phyloP scores from a whole-genome alignment of 1,140 invertebrate genomes.

The Neodiprion virginianus region DNA sequence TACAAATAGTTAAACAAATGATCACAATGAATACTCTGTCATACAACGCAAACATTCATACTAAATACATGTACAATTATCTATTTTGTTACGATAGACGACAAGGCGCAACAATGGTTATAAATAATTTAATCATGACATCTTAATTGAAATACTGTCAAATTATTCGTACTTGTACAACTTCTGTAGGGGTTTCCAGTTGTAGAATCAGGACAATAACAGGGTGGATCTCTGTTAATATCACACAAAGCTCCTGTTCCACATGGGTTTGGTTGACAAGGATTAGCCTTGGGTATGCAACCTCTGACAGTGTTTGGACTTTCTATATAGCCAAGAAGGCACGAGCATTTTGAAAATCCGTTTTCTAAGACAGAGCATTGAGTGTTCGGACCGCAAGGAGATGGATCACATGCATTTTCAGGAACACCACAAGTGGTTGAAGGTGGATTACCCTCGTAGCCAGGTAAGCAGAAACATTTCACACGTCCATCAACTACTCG shows the following conservation, averaged over 20 bases:
- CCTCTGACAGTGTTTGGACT: constrained; percentile 87
- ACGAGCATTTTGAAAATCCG: constrained; percentile 87
- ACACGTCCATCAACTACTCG: constrained; percentile 73
- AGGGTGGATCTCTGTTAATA: constrained; percentile 75
- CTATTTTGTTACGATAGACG: neutral
- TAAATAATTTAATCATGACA: neutral
- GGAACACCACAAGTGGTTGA: constrained; percentile 70
- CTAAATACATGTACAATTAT: neutral
- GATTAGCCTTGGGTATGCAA: constrained; percentile 77
- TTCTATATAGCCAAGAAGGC: constrained; percentile 81
- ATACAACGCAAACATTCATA: neutral
- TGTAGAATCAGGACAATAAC: constrained; percentile 78
- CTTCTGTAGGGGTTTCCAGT: constrained; percentile 80
- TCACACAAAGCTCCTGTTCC: constrained; percentile 81
- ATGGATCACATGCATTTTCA: constrained; percentile 80
- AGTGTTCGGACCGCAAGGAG: constrained; percentile 88
- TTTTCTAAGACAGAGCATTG: constrained; percentile 82
- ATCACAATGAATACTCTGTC: constrained; percentile 16
- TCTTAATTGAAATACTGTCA: constrained; percentile 5
- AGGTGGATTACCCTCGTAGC: constrained; percentile 87
- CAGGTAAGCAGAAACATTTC: constrained; percentile 84
- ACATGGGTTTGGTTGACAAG: constrained; percentile 83
- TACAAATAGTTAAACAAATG: constrained; percentile 24
- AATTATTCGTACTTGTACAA: constrained; percentile 63
- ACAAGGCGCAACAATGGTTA: neutral